Base-by-base conservation (phyloP, 2,113 vertebrate species). In the Eonycteris spelaea region DNA sequence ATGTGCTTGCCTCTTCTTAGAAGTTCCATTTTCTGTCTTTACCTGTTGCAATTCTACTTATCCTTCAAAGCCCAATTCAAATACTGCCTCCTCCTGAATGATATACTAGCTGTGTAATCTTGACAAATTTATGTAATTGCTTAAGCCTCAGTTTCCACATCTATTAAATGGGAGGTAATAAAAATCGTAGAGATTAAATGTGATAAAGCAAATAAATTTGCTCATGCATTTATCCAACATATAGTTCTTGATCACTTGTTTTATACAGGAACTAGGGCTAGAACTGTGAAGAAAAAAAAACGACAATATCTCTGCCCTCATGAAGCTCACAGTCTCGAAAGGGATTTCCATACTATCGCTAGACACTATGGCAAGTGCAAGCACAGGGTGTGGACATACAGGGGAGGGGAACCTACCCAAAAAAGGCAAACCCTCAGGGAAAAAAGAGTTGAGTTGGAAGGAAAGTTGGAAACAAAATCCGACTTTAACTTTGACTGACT, bases 391-490 rank as follows among this genome's bases (percentile, higher is more conserved):
- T 63, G 24, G 53, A 75, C 40, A 15, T 68, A 30, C 30, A 85
- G 73, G 48, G 63, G 12, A 48, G 38, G 40, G 35, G 14, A 48
- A 55, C 53, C 70, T 67, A 78, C 13, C 26, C 9, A 6, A 67
- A 48, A 78, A 61, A 90, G 57, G 57, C 83, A 89, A 53, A 71
- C 16, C 24, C 43, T 85, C 18, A 48, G 59, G 73, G 22, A 15
- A 75, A 26, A 89, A 67, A 68, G 6, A 43, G 16, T 65, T 94
- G 73, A 15, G 18, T 53, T 94, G 30, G 57, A 88, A 83, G 26
- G 43, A 77, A 87, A 95, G 51, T 87, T 15, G 57, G 45, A 95
- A 93, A 80, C 28, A 80, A 86, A 86, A 95, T 59, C 6, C 51
- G 38, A 43, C 43, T 57, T 86, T 48, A 79, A 92, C 35, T 89